Base-by-base conservation (phyloP, 2,113 vertebrate genomes). In the Pelodiscus sinensis region DNA sequence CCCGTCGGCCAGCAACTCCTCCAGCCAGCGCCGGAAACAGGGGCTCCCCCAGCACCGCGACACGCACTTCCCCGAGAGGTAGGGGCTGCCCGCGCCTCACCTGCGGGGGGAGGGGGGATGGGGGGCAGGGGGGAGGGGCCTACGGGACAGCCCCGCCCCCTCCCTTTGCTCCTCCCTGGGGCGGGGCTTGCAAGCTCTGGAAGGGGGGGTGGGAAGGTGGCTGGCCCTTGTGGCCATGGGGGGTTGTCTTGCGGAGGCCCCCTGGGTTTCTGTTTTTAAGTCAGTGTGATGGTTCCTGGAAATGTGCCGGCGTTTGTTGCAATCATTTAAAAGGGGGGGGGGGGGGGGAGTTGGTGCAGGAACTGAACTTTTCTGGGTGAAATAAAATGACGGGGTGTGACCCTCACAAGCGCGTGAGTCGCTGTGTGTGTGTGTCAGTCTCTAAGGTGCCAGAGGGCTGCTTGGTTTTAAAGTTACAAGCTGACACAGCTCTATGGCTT, bases 11-110 rank as follows among this genome's bases (percentile, higher is more conserved):
- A 51, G 94, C 94, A 96, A 93, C 92, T 92, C 97, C 1, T 98
- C 98, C 35, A 99, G 98, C 91, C 99, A 99, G 97, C 98, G 99
- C 90, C 98, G 99, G 94, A 99, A 99, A 96, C 99, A 99, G 96
- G 99, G 99, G 80, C 98, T 99, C 75, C 98, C 98, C 3, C 99
- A 99, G 97, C 99, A 98, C 96, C 97, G 98, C 38, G 99, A 99
- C 89, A 95, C 97, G 3, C 98, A 99, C 97, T 99, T 99, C 96
- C 96, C 98, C 1, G 99, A 99, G 90, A 99, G 99, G 99, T 99
- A 98, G 75, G 50, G 55, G 5, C 55, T 31, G 56, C 38, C 38
- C 38, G 38, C 38, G 54, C 25, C 56, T 57, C 75, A 54, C 85
- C 57, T 31, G 29, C 21, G 31, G 55, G 73, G 14, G 4, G 3